Percentiles rank a stretch among this genome's conserved stretches.
Evolutionary conservation across 2,888 invertebrate genomes (phyloP).

Genomic region (Agrotis ipsilon): DNA sequence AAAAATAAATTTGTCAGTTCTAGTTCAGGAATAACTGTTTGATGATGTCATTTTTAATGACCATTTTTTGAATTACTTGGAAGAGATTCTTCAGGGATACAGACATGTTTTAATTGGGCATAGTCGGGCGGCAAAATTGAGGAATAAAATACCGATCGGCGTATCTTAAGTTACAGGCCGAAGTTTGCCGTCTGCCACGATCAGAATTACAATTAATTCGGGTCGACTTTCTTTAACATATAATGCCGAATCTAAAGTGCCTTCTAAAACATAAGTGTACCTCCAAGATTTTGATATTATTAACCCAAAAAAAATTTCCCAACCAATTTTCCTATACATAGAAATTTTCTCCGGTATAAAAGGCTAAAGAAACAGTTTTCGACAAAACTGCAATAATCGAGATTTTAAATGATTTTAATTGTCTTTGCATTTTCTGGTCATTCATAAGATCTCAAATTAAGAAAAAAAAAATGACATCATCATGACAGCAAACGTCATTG

Average conservation of each 20-base stretch:
- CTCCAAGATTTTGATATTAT: not conserved
- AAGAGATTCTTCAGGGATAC: not conserved
- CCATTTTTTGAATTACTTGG: not conserved
- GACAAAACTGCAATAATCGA: not conserved
- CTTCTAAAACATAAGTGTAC: not conserved
- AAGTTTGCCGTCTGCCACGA: not conserved
- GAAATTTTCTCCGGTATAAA: too few species aligned
- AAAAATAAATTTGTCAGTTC: conserved; percentile 23
- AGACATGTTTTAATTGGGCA: not conserved
- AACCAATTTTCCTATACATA: not conserved
- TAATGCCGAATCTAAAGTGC: not conserved
- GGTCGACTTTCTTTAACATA: not conserved
- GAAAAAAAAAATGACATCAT: conserved; percentile 50
- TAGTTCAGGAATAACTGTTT: not conserved
- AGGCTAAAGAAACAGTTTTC: too few species aligned
- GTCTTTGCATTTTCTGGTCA: not conserved
- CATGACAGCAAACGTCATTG: conserved; percentile 15
- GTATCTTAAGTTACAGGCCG: not conserved
- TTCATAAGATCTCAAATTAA: not conserved
- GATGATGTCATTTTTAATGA: conserved; percentile 43
- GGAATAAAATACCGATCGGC: not conserved
- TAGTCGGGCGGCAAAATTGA: not conserved
- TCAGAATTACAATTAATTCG: not conserved
- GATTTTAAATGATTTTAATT: not conserved
- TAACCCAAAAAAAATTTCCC: not conserved